Evolutionary conservation across 2,797 vertebrate species (phyloP), one percentile per base, ranked within the genome.

Genomic region (Fistularia commersonii): DNA sequence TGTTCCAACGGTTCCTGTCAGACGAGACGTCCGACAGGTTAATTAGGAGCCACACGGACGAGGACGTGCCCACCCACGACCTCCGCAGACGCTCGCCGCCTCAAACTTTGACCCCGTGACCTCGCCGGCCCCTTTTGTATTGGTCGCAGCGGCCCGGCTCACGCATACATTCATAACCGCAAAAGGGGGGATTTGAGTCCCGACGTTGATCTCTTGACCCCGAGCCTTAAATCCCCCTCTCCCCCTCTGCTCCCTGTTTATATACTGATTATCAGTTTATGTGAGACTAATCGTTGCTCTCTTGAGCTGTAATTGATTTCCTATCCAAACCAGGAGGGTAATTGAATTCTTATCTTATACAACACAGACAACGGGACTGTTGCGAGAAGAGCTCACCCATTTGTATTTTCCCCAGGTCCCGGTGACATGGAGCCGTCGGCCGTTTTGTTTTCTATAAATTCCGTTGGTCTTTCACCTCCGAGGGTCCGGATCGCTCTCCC

Each of bases 201-300:
- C n/a, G n/a, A n/a, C n/a, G n/a, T n/a, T n/a, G n/a, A n/a, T n/a
- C n/a, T n/a, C n/a, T n/a, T n/a, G n/a, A n/a, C n/a, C n/a, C n/a
- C n/a, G n/a, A n/a, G n/a, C n/a, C n/a, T n/a, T n/a, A n/a, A n/a
- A n/a, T n/a, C n/a, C n/a, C n/a, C n/a, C n/a, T n/a, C n/a, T n/a
- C n/a, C n/a, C n/a, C n/a, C n/a, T n/a, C n/a, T n/a, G n/a, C n/a
- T n/a, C n/a, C 3, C n/a, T 45, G 32, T 56, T 44, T 23, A 50
- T 58, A 45, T 45, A 64, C 69, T 51, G 54, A 59, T 64, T 42
- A 57, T 66, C 53, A 45, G 46, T 57, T 67, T 41, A 66, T 57
- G 40, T 57, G 10, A 48, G 54, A 47, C n/a, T 39, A 41, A 45
- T 48, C 32, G 8, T 23, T 6, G 1, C 32, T 40, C 44, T 55